phyloP scores from a whole-genome alignment of 1,140 invertebrate genomes.

The Chlorops oryzae region DNA sequence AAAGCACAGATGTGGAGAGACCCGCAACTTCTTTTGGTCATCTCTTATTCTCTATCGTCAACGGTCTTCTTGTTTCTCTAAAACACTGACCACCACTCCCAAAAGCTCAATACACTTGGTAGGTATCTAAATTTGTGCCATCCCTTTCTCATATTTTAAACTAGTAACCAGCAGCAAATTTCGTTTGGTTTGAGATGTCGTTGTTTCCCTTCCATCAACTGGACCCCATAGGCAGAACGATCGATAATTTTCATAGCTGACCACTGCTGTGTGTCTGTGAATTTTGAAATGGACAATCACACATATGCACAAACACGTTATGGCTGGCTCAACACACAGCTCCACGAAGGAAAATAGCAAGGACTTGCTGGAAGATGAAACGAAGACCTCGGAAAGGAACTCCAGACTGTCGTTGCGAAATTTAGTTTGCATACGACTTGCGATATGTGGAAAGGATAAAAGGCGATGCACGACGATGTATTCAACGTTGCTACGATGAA shows the following conservation, averaged over 20 bases:
- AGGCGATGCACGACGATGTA: not conserved
- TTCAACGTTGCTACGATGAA: not conserved
- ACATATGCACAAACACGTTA: conserved; percentile 31
- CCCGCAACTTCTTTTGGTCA: conserved; percentile 45
- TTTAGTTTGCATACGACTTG: conserved; percentile 48
- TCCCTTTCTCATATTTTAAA: too few relatives aligned
- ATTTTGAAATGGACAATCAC: conserved; percentile 46
- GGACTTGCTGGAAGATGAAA: conserved; percentile 47
- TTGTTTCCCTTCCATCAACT: too few relatives aligned
- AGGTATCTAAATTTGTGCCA: too few relatives aligned
- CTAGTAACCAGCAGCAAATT: too few relatives aligned
- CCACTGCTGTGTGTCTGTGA: conserved; percentile 46
- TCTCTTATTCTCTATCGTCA: conserved; percentile 33
- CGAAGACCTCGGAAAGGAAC: conserved; percentile 43
- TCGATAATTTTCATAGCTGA: conserved; percentile 48
- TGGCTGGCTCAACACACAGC: conserved; percentile 17
- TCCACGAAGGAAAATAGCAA: conserved; percentile 26
- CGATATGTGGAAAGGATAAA: conserved; percentile 30
- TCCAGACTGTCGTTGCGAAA: conserved; percentile 46
- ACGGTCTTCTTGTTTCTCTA: conserved; percentile 13
- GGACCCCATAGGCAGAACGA: conserved; percentile 47
- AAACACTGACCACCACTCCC: too few relatives aligned
- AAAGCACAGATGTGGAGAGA: conserved; percentile 35
- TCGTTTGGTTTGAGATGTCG: not conserved
- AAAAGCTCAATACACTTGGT: too few relatives aligned